Evolutionary conservation across 2,888 invertebrate species (phyloP).

Genomic region (Hydrotaea cyrtoneurina): DNA sequence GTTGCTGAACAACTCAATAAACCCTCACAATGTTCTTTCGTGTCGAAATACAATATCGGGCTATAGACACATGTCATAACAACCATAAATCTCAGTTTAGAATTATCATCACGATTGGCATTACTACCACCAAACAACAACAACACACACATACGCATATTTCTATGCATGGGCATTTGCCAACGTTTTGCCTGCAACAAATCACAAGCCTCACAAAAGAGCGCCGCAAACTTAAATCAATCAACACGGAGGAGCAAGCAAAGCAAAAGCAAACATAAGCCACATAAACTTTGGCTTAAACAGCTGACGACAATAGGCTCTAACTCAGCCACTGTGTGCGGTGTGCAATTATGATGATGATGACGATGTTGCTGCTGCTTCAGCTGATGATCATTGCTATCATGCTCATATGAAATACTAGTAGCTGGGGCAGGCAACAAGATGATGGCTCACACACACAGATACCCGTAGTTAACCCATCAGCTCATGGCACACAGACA

Average conservation of each 20-base stretch:
- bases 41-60: neutral
- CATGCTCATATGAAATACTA: neutral
- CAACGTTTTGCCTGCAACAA: constrained; percentile 49
- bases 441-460: neutral
- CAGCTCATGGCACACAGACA: neutral
- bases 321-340: neutral
- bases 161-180: too few species aligned
- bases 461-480: neutral
- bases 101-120: constrained; percentile 33
- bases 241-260: constrained; percentile 50
- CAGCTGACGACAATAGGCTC: constrained; percentile 41
- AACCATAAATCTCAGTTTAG: constrained; percentile 31
- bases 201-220: constrained; percentile 62
- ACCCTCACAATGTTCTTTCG: neutral
- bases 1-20: neutral
- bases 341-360: neutral
- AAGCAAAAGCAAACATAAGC: constrained; percentile 52
- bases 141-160: neutral
- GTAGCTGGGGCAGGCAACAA: neutral
- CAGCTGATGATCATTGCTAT: constrained; percentile 47
- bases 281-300: constrained; percentile 58
- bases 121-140: neutral
- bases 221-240: constrained; percentile 62
- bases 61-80: neutral
- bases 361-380: constrained; percentile 17